Base-by-base conservation (phyloP, 1,140 invertebrate genomes). In the Bombus fervidus region DNA sequence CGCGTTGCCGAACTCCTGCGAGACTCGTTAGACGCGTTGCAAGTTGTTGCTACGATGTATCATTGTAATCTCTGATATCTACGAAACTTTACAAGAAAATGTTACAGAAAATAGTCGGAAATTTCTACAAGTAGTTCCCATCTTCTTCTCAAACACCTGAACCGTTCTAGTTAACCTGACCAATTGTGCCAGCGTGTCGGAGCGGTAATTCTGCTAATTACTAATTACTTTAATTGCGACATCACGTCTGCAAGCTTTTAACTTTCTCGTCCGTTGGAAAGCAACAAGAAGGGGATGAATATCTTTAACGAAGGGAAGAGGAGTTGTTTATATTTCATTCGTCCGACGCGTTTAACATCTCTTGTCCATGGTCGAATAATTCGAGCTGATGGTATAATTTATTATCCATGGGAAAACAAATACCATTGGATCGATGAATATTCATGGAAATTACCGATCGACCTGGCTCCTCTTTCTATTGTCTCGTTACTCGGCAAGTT, bases 401-500 rank as follows among this genome's bases (percentile, higher is more conserved):
- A 74, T 69, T 68, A 87, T 34, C 37, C 34, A 34, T 3, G 5
- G 10, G 57, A 73, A 6, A 79, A 74, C 39, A 37, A 83, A 77
- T 72, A n/a, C n/a, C 53, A 2, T 18, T 6, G 68, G 1, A 10
- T 15, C 59, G 53, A 79, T 87, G 82, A 87, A 87, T 87, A 87
- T 87, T 87, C 82, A 79, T 84, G 2, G 81, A 74, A 84, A 79
- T 78, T 59, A 79, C 37, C 68, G 47, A 72, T 69, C 80, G 72
- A 43, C 8, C 80, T 8, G 6, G 39, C 12, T 31, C 28, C 18
- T 72, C 62, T 59, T 59, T 31, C 43, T 83, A 62, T 57, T 59
- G 39, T 18, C 57, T 47, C 5, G n/a, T n/a, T 53, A 25, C 39
- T 4, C 31, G 47, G 8, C 10, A 9, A 72, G n/a, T 66, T 15